Evolutionary conservation across 2,797 vertebrate species (phyloP).

Genomic region (Salmo trutta): DNA sequence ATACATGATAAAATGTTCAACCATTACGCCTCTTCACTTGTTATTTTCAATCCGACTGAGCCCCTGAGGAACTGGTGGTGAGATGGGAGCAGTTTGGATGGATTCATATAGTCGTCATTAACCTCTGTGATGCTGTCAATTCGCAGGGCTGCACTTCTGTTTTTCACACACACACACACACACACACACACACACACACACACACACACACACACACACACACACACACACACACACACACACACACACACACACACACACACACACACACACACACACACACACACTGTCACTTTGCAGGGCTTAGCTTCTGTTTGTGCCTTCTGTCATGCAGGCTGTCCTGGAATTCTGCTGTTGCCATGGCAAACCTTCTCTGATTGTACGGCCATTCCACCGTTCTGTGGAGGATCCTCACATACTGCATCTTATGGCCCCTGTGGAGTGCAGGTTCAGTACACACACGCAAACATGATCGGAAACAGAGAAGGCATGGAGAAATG

Average conservation of each 20-base stretch:
- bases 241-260: not conserved
- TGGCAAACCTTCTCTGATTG: conserved; percentile 66
- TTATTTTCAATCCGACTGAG: not conserved
- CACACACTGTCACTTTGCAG: not conserved
- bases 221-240: conserved; percentile 2
- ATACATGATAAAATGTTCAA: not conserved
- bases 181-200: not conserved
- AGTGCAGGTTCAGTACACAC: not conserved
- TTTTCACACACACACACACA: not conserved
- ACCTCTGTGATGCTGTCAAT: not conserved
- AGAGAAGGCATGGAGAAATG: not conserved
- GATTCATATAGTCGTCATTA: not conserved
- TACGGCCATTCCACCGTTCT: conserved; percentile 60
- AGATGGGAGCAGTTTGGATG: not conserved
- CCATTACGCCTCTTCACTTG: not conserved
- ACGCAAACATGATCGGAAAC: not conserved
- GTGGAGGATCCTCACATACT: conserved; percentile 44
- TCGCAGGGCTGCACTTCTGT: not conserved
- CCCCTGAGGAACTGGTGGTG: not conserved
- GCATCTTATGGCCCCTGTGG: not conserved
- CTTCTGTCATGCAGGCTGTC: conserved; percentile 45
- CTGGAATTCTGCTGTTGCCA: conserved; percentile 68
- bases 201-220: not conserved
- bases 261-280: not conserved
- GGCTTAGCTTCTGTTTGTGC: conserved; percentile 50